These are phyloP conservation scores for Syrista parreyssii DNA, from an alignment of 2,888 invertebrate species.

Conservation along the genomic window DNA sequence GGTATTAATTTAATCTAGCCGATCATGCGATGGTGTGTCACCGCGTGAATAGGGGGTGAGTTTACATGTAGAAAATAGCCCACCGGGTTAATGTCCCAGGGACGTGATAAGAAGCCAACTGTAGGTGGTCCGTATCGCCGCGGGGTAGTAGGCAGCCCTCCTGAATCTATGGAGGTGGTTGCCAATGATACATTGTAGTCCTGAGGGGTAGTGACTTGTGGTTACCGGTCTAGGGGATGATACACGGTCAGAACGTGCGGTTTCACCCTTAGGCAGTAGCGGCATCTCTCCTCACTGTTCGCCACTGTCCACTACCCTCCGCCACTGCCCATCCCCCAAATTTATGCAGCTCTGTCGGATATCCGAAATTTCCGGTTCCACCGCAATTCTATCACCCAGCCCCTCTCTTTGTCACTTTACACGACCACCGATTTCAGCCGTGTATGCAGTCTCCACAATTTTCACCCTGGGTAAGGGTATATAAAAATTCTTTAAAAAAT, in stretches of 20 bases:
- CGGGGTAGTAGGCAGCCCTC: background rate
- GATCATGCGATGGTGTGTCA: background rate
- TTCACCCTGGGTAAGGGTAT: background rate
- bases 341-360: background rate
- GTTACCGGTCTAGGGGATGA: conserved; percentile 55
- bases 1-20: conserved; percentile 6
- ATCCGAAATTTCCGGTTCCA: background rate
- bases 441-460: background rate
- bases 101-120: conserved; percentile 9
- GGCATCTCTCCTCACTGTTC: background rate
- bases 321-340: background rate
- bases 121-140: background rate
- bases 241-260: conserved; percentile 50
- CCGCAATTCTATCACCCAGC: conserved; percentile 9
- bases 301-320: background rate
- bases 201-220: conserved; percentile 54
- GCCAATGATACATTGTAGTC: conserved; percentile 43
- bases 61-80: background rate
- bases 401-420: background rate
- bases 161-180: conserved; percentile 6
- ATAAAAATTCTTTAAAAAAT: background rate
- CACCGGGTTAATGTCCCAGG: conserved; percentile 12
- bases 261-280: conserved; percentile 25
- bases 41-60: background rate
- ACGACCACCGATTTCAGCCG: background rate